Evolutionary conservation across 2,888 invertebrate species (phyloP).

Genomic region (Diarsia dahlii): DNA sequence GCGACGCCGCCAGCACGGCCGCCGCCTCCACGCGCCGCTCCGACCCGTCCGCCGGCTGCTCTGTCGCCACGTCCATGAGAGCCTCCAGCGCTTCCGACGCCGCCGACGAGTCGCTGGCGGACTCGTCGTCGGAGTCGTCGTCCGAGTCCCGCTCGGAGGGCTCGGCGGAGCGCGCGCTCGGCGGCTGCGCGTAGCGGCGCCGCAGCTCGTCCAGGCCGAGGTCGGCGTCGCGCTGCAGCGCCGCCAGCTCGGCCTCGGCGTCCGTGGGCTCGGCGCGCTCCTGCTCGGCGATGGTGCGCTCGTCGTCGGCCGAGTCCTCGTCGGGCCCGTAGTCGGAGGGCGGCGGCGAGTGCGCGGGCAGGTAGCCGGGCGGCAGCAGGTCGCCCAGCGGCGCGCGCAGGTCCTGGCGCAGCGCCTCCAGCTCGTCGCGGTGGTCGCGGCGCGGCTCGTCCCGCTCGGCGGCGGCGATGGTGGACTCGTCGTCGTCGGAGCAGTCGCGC

Average conservation of each 20-base stretch:
- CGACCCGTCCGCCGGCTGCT: slow-evolving; percentile 77
- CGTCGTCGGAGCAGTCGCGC: slow-evolving; percentile 93
- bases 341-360: slow-evolving; percentile 92
- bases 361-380: slow-evolving; percentile 95
- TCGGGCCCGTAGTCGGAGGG: slow-evolving; percentile 94
- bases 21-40: slow-evolving; percentile 96
- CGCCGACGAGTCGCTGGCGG: slow-evolving; percentile 64
- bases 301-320: slow-evolving; percentile 92
- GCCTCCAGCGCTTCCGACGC: slow-evolving; percentile 76
- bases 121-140: slow-evolving; percentile 65
- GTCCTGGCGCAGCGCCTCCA: slow-evolving; percentile 96
- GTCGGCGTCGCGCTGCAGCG: slow-evolving; percentile 94
- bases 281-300: slow-evolving; percentile 84
- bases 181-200: slow-evolving; percentile 91
- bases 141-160: not conserved
- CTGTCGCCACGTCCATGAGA: slow-evolving; percentile 39
- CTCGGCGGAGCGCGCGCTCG: slow-evolving; percentile 37
- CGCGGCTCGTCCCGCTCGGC: slow-evolving; percentile 93
- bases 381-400: slow-evolving; percentile 97
- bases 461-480: slow-evolving; percentile 98
- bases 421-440: slow-evolving; percentile 92
- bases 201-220: slow-evolving; percentile 95
- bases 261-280: slow-evolving; percentile 92
- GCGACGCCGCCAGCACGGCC: slow-evolving; percentile 97
- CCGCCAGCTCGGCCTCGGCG: slow-evolving; percentile 93